Conservation (phyloP, 2,797 vertebrate genomes). For the Galagoides demidoff region DNA sequence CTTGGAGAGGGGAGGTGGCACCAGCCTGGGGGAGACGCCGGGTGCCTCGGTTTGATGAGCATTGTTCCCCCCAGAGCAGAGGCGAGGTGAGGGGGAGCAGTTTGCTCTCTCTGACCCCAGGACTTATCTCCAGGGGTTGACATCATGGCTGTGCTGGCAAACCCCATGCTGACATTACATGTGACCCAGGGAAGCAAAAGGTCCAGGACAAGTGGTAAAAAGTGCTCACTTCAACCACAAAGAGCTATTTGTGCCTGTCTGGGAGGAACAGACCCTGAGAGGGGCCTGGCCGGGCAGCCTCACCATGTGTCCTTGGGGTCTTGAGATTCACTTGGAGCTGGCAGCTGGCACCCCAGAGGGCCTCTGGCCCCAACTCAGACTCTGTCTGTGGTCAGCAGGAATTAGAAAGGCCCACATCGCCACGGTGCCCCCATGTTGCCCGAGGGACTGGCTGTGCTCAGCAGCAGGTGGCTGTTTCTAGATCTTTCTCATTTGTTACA, state of each 20-base stretch:
- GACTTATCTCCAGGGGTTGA: neutral
- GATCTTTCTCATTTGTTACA: neutral
- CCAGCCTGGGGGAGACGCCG: neutral
- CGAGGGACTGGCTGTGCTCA: neutral
- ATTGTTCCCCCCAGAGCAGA: neutral
- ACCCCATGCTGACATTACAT: neutral
- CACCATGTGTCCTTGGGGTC: neutral
- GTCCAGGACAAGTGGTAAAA: neutral
- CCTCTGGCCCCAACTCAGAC: neutral
- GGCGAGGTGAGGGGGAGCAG: neutral
- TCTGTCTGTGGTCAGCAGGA: slow-evolving; percentile 52
- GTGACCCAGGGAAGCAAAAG: neutral
- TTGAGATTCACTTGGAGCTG: neutral
- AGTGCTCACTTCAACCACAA: fast-evolving
- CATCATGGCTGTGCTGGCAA: neutral
- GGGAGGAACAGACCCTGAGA: neutral
- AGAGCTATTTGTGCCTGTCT: neutral
- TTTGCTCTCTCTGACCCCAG: neutral
- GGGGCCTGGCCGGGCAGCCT: neutral
- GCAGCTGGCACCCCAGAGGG: neutral
- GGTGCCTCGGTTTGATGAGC: slow-evolving; percentile 2
- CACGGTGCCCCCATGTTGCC: slow-evolving; percentile 3
- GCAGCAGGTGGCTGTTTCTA: neutral
- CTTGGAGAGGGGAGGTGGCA: neutral
- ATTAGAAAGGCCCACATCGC: slow-evolving; percentile 2